A percentile compares a stretch with the other conserved stretches of the same genome.
Evolutionary conservation across 2,888 invertebrate genomes (phyloP).

Genomic region (Lasioglossum vierecki): DNA sequence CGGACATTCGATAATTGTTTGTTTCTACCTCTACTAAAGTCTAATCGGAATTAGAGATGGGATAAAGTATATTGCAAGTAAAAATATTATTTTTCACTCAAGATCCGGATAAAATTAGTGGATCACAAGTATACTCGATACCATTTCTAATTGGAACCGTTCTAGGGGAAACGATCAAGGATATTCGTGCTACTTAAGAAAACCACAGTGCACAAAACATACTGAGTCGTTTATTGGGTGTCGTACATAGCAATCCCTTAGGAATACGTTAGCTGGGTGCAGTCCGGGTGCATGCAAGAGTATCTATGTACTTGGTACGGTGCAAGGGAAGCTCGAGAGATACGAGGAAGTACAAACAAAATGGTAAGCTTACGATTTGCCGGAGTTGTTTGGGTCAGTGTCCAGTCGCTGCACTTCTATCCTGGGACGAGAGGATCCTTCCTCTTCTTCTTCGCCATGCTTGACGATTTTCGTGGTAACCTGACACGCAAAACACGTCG

Average conservation of each 20-base stretch:
- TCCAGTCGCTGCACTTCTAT: slow-evolving; percentile 67
- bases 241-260: slow-evolving; percentile 60
- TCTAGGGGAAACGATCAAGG: slow-evolving; percentile 9
- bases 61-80: neutral
- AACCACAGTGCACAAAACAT: slow-evolving; percentile 68
- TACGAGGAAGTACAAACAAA: slow-evolving; percentile 13
- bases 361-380: slow-evolving; percentile 71
- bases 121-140: neutral
- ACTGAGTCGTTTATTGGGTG: slow-evolving; percentile 71
- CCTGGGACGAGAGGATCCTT: slow-evolving; percentile 57
- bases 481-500: slow-evolving; percentile 52
- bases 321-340: slow-evolving; percentile 18
- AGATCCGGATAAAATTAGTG: neutral
- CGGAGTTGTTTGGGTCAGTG: slow-evolving; percentile 57
- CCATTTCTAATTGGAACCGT: neutral
- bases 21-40: neutral
- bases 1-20: neutral
- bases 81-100: too few species aligned
- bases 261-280: slow-evolving; percentile 40
- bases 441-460: slow-evolving; percentile 36
- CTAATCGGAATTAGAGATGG: neutral
- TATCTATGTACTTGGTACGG: neutral
- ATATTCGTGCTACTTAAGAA: slow-evolving; percentile 40
- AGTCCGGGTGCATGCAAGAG: slow-evolving; percentile 57
- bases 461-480: slow-evolving; percentile 51